These are phyloP conservation scores for Oligia latruncula DNA, from an alignment of 2,888 invertebrate species.

Conservation along the genomic window DNA sequence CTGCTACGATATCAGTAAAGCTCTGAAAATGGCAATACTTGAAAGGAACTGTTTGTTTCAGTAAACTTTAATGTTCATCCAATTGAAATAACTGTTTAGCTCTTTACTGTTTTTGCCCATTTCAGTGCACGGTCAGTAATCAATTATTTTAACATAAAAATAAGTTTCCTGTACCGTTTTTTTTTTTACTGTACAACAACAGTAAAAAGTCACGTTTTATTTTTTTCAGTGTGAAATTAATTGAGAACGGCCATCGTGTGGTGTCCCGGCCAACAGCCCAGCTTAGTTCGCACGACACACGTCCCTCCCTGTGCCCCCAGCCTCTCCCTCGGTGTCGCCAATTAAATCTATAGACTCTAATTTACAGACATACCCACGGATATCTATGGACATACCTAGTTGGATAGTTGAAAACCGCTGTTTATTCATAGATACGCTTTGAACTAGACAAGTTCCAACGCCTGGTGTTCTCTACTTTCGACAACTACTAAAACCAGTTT, in stretches of 20 bases:
- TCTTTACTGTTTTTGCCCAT: too few species aligned
- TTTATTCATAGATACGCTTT: conserved; percentile 58
- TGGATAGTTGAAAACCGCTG: conserved; percentile 62
- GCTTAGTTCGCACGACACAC: conserved; percentile 56
- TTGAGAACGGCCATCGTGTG: conserved; percentile 61
- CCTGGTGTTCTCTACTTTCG: conserved; percentile 30
- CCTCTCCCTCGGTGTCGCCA: conserved; percentile 32
- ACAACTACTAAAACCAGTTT: conserved; percentile 52
- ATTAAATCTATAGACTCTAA: conserved; percentile 65
- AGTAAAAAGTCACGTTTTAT: too few species aligned
- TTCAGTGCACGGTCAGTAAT: too few species aligned
- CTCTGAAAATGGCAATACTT: too few species aligned
- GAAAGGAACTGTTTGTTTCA: too few species aligned
- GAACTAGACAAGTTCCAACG: conserved; percentile 44
- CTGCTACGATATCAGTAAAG: too few species aligned
- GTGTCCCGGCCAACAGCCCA: conserved; percentile 49
- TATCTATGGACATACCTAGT: conserved; percentile 30
- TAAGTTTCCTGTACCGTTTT: too few species aligned
- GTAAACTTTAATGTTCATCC: too few species aligned
- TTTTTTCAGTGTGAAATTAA: too few species aligned
- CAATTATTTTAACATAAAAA: too few species aligned
- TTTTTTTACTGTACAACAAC: too few species aligned
- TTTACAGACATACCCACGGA: conserved; percentile 54
- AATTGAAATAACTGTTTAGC: too few species aligned
- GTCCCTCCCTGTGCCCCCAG: background rate